Evolutionary conservation across 2,113 vertebrate species (phyloP), one percentile per base, ranked within the genome.

Genomic region (Callithrix jacchus): DNA sequence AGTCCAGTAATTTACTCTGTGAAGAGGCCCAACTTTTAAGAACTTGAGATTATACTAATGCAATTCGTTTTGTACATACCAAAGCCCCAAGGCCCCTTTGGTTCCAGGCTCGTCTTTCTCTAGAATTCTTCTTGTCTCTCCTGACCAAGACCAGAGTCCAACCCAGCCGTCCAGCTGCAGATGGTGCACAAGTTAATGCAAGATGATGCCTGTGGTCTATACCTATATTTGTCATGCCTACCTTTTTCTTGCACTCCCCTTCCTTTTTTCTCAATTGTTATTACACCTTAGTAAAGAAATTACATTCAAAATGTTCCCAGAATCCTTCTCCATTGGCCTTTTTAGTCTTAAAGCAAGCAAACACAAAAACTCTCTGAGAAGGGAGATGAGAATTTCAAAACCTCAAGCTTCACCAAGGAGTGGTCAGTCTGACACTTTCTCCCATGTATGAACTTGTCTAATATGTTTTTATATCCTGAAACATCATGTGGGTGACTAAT

Each of bases 401-500:
- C 88, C 68, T 91, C 92, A 91, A 88, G 68, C 82, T 97, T 95
- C 71, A 90, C 70, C 81, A 92, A 95, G 97, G 96, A 95, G 95
- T 73, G 96, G 93, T 87, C 93, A 56, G 66, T 79, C 96, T 97
- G 96, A 96, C 90, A 96, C 27, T 86, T 91, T 66, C 77, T 85
- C 90, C 90, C 94, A 93, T 95, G 97, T 96, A 85, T 10, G 8
- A 96, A 97, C 98, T 96, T 97, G 97, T 73, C 89, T 90, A 92
- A 95, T 82, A 76, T 91, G 61, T 74, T 94, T 89, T 96, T 71
- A 80, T 96, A 80, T 49, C 84, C 94, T 85, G 47, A 96, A 92
- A 94, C 92, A 91, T 88, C 82, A 93, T 96, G 92, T 98, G 94
- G 71, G 87, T 98, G 98, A 98, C 96, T 98, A 98, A 98, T 94